These are phyloP conservation scores for Setipinna tenuifilis DNA, from an alignment of 2,797 vertebrate genomes.

Conservation along the genomic window DNA sequence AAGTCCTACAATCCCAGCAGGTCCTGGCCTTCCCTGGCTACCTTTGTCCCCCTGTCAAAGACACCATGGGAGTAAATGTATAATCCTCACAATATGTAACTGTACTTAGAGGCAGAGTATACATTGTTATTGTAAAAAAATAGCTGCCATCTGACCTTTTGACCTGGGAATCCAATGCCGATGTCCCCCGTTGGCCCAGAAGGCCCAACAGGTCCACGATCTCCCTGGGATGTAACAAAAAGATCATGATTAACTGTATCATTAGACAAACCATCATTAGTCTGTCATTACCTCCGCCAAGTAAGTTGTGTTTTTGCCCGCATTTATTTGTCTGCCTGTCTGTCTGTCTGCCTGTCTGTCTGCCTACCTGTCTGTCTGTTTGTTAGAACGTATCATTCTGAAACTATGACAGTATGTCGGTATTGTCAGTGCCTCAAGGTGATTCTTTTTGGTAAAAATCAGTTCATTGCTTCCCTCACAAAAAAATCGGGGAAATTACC, in stretches of 20 bases:
- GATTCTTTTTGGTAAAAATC: too few species aligned
- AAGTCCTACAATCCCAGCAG: slow-evolving; percentile 65
- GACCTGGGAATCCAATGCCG: slow-evolving; percentile 73
- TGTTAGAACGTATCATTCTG: too few species aligned
- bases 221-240: slow-evolving; percentile 72
- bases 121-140: not conserved
- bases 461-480: too few species aligned
- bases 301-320: too few species aligned
- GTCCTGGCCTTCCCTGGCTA: slow-evolving; percentile 67
- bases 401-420: too few species aligned
- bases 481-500: too few species aligned
- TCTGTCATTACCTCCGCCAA: too few species aligned
- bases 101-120: not conserved
- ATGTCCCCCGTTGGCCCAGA: slow-evolving; percentile 74
- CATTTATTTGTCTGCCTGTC: too few species aligned
- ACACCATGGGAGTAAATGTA: not conserved
- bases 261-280: not conserved
- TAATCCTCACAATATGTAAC: not conserved
- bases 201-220: slow-evolving; percentile 75
- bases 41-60: slow-evolving; percentile 73
- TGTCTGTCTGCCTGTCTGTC: too few species aligned
- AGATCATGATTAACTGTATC: not conserved
- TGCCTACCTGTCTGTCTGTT: too few species aligned
- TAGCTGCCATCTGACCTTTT: slow-evolving; percentile 63
- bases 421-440: too few species aligned